A percentile compares a stretch with the other conserved stretches of the same genome.
phyloP scores from a whole-genome alignment of 2,113 vertebrate genomes.

The Ginglymostoma cirratum region DNA sequence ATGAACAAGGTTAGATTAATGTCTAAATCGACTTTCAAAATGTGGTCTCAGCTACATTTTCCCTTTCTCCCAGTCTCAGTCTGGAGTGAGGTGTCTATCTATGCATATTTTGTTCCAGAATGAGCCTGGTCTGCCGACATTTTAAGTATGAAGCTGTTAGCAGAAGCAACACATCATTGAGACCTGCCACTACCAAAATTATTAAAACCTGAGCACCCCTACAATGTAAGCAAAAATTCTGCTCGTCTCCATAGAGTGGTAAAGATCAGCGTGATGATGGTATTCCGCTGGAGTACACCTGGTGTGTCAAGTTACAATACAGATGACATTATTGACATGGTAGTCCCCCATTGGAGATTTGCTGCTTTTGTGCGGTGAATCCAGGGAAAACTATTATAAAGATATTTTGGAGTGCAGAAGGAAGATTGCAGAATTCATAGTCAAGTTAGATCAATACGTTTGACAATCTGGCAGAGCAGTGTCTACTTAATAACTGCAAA shows the following conservation, averaged over 20 bases:
- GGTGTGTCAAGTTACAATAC: not conserved
- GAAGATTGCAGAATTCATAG: not conserved
- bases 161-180: not conserved
- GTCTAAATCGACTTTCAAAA: not conserved
- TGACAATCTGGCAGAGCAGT: not conserved
- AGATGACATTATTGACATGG: not conserved
- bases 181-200: not conserved
- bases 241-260: not conserved
- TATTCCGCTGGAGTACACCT: not conserved
- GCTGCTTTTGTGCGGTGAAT: not conserved
- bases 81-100: not conserved
- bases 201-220: not conserved
- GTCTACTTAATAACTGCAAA: not conserved
- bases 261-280: not conserved
- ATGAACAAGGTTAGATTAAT: not conserved
- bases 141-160: not conserved
- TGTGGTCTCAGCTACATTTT: not conserved
- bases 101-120: not conserved
- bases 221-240: not conserved
- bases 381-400: not conserved
- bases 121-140: not conserved
- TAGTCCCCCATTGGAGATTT: not conserved
- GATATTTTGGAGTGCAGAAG: not conserved
- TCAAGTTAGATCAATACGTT: not conserved
- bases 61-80: not conserved